phyloP scores from a whole-genome alignment of 2,113 vertebrate genomes.

The Rhabdomys dilectus region DNA sequence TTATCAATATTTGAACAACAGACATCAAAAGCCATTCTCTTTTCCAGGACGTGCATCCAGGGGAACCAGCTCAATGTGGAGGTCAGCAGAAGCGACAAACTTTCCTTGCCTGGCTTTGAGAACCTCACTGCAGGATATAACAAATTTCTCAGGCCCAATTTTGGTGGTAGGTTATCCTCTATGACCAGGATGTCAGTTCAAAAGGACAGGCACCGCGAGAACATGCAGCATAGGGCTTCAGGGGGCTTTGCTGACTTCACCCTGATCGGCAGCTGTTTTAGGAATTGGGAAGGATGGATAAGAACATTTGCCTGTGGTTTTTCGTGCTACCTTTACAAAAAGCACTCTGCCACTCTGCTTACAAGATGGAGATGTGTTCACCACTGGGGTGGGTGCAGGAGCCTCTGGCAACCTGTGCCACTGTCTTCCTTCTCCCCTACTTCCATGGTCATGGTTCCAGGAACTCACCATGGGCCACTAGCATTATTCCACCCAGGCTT shows the following conservation, averaged over 20 bases:
- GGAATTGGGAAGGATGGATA: not conserved
- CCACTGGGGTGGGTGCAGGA: not conserved
- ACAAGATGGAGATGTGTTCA: not conserved
- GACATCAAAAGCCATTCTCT: not conserved
- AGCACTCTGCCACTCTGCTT: not conserved
- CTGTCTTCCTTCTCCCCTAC: not conserved
- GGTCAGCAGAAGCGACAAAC: conserved; percentile 83
- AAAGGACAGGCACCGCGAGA: not conserved
- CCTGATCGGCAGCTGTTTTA: not conserved
- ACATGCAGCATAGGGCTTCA: not conserved
- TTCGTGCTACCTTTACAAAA: not conserved
- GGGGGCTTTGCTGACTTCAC: not conserved
- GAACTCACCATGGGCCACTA: not conserved
- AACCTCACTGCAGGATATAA: conserved; percentile 95
- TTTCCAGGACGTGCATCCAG: conserved; percentile 83
- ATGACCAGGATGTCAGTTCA: not conserved
- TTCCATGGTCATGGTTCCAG: not conserved
- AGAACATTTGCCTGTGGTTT: not conserved
- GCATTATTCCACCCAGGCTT: not conserved
- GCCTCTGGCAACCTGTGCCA: not conserved
- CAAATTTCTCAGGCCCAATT: conserved; percentile 94
- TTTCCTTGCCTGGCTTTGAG: conserved; percentile 93
- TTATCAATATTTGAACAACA: not conserved
- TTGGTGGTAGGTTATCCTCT: conserved; percentile 90
- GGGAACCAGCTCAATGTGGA: conserved; percentile 73